Percentiles rank a stretch among this genome's conserved stretches.
Conservation (phyloP, 2,113 vertebrate genomes). For the Mionectes macconnelli region DNA sequence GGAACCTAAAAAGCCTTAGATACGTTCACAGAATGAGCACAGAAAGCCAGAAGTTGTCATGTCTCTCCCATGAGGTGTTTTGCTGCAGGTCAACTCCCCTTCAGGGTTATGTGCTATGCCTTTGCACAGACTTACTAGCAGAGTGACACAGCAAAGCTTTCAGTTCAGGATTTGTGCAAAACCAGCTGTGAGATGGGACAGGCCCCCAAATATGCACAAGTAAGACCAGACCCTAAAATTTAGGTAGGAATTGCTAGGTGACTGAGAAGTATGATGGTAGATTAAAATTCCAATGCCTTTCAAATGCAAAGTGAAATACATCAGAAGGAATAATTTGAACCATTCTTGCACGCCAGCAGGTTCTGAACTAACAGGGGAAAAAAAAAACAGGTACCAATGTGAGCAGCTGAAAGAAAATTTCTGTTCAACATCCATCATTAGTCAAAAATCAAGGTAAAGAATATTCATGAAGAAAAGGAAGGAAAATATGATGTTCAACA, state of each 20-base stretch:
- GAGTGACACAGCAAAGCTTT: accelerated
- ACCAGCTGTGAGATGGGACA: neutral
- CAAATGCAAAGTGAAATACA: neutral
- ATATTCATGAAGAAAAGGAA: neutral
- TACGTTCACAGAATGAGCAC: neutral
- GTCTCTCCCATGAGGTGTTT: neutral
- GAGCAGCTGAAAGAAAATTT: neutral
- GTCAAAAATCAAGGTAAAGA: neutral
- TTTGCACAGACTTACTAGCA: neutral
- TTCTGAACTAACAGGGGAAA: neutral
- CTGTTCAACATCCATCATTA: neutral
- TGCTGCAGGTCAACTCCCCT: neutral
- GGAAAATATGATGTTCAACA: neutral
- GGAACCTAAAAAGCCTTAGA: neutral
- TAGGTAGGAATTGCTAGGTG: neutral
- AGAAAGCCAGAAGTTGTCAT: neutral
- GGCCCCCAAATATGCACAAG: accelerated
- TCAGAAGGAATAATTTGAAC: neutral
- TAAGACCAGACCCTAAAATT: neutral
- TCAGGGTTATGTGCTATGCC: neutral
- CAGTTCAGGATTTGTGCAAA: neutral
- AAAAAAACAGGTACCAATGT: neutral
- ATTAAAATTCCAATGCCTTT: neutral
- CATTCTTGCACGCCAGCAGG: neutral
- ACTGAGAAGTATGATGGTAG: neutral